A percentile compares a stretch with the other conserved stretches of the same genome.
These are phyloP conservation scores for Plutella xylostella DNA, from an alignment of 2,888 invertebrate species.

Conservation along the genomic window DNA sequence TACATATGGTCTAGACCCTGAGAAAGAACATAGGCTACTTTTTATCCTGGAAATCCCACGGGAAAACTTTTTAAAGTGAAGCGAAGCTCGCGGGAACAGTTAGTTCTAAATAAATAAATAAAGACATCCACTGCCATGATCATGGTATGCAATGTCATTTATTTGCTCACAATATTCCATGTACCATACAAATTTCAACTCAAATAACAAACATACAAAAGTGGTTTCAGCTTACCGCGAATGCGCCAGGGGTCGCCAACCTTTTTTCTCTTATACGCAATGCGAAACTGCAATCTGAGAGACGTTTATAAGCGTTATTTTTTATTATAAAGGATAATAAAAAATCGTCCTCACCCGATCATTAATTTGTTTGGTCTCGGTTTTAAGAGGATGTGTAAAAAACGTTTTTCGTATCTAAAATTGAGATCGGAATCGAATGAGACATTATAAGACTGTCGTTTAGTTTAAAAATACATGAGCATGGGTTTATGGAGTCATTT, in stretches of 20 bases:
- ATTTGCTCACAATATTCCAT: neutral
- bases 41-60: too few relatives aligned
- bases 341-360: neutral
- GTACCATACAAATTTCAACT: too few relatives aligned
- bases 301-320: neutral
- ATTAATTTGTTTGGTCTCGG: conserved; percentile 1
- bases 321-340: conserved; percentile 1
- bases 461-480: too few relatives aligned
- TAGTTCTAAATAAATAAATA: conserved; percentile 37
- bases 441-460: too few relatives aligned
- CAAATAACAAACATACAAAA: too few relatives aligned
- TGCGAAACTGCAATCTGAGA: neutral
- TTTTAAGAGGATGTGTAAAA: neutral
- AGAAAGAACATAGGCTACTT: neutral
- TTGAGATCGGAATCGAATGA: too few relatives aligned
- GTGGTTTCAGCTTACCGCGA: too few relatives aligned
- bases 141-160: conserved; percentile 20
- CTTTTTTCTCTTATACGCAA: neutral
- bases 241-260: too few relatives aligned
- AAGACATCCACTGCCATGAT: conserved; percentile 38
- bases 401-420: neutral
- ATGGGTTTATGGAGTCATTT: too few relatives aligned
- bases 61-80: neutral
- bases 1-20: neutral
- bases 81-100: conserved; percentile 19